A percentile compares a stretch with the other conserved stretches of the same genome.
These are phyloP conservation scores for Camponotus floridanus DNA, from an alignment of 1,140 invertebrate species.

Conservation along the genomic window DNA sequence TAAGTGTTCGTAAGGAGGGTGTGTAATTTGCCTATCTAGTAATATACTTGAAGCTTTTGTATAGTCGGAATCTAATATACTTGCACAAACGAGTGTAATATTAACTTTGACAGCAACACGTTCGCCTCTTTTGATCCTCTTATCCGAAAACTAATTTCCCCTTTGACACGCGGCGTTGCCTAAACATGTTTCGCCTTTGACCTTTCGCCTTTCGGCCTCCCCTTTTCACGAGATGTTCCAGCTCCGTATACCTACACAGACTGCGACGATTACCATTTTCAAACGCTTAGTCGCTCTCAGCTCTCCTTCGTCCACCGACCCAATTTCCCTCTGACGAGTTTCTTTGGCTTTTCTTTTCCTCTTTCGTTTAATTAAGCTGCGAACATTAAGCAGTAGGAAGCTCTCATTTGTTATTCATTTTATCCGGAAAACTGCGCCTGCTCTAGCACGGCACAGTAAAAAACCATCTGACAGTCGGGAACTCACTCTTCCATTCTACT, in stretches of 20 bases:
- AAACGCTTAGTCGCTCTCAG: constrained; percentile 53
- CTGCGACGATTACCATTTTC: constrained; percentile 60
- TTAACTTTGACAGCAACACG: constrained; percentile 55
- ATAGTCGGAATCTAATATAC: constrained; percentile 37
- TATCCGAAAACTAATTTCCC: constrained; percentile 71
- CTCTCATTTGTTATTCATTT: constrained; percentile 57
- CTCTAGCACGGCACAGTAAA: constrained; percentile 4
- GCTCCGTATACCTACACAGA: constrained; percentile 16
- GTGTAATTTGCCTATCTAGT: background rate
- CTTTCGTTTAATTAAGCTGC: constrained; percentile 59
- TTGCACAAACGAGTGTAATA: constrained; percentile 54
- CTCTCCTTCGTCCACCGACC: constrained; percentile 38
- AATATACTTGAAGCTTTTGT: constrained; percentile 16
- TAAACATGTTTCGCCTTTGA: constrained; percentile 68
- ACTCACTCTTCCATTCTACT: constrained; percentile 26
- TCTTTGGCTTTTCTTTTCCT: constrained; percentile 57
- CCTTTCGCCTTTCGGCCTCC: constrained; percentile 32
- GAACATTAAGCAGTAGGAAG: constrained; percentile 51
- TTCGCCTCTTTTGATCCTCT: constrained; percentile 59
- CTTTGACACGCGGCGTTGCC: constrained; percentile 52
- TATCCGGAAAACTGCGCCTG: constrained; percentile 5
- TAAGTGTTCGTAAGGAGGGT: background rate
- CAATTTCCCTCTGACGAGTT: constrained; percentile 56
- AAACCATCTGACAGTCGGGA: constrained; percentile 38
- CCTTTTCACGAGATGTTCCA: constrained; percentile 30